Base-by-base conservation (phyloP, 2,888 invertebrate genomes). In the Caenorhabditis sp. region DNA sequence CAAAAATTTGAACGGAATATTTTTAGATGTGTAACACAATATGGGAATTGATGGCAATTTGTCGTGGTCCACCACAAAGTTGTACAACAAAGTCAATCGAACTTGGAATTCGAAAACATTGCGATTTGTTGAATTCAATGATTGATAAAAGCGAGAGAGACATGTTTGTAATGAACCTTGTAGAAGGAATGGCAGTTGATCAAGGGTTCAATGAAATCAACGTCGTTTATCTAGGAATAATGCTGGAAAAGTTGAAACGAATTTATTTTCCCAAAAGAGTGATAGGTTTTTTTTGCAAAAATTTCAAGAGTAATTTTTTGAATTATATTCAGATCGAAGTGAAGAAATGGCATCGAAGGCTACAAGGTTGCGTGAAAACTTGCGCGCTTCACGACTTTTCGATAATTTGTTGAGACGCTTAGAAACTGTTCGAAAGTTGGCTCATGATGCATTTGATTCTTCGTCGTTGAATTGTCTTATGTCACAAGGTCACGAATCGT, bases 91-190 rank as follows among this genome's bases (percentile, higher is more conserved):
- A 74, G 57, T 49, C 66, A 12, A 61, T 74, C 31, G 74, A 74
- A 49, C 49, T 59, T 24, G 74, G 74, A 63, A 69, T 74, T 62
- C 66, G 43, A 21, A 74, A 74, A 36, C 74, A 74, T 60, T 66
- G 66, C 27, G 69, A 74, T 43, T 14, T 74, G 4, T 31, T 74
- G 49, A 68, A 68, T 23, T 36, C 60, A 43, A 63, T 74, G 63
- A 53, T 43, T 21, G 69, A 74, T 10, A 62, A 63, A 36, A 12
- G 26, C 1, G 63, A 66, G 50, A 62, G 74, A 61, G 74, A 74
- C 14, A 24, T 54, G 0, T 66, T 74, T 24, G n/a, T 74, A 10
- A 51, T 27, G 1, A 60, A 69, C n/a, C 49, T 58, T 23, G 27
- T 69, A 37, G 58, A 66, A 5, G 27, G 54, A 14, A 50, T 69